phyloP scores from a whole-genome alignment of 2,113 vertebrate species.

The Microtus oregoni region DNA sequence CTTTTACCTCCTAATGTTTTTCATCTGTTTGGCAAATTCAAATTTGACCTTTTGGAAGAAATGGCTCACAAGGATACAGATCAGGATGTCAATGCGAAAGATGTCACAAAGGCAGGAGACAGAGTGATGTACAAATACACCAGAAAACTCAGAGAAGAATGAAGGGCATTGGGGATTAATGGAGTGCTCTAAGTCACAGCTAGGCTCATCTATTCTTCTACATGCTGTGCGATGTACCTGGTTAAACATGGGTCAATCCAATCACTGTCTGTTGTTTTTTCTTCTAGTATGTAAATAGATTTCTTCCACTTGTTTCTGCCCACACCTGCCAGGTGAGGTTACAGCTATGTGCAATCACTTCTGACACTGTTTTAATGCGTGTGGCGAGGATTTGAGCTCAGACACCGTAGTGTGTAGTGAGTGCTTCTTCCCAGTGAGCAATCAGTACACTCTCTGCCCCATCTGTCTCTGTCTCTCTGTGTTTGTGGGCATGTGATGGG shows the following conservation, averaged over 20 bases:
- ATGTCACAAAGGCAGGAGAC: conserved; percentile 71
- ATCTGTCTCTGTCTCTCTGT: too few relatives aligned
- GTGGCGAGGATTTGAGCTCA: neutral
- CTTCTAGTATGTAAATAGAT: neutral
- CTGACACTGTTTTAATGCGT: neutral
- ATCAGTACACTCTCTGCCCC: accelerated
- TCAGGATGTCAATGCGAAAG: conserved; percentile 58
- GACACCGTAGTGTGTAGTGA: too few relatives aligned
- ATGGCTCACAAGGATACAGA: conserved; percentile 68
- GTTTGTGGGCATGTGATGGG: neutral
- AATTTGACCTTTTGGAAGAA: conserved; percentile 55
- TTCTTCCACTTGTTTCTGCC: neutral
- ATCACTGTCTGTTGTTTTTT: neutral
- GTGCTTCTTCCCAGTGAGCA: neutral
- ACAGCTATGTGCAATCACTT: too few relatives aligned
- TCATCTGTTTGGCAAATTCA: conserved; percentile 73
- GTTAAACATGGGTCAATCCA: neutral
- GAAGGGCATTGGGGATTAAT: neutral
- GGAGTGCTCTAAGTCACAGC: neutral
- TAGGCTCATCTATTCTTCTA: neutral
- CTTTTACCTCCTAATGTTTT: conserved; percentile 66
- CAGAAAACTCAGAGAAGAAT: conserved; percentile 22
- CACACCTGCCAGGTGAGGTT: neutral
- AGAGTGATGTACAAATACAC: conserved; percentile 48
- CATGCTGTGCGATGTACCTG: neutral